phyloP scores from a whole-genome alignment of 2,797 vertebrate species.

The Muscicapa striata region DNA sequence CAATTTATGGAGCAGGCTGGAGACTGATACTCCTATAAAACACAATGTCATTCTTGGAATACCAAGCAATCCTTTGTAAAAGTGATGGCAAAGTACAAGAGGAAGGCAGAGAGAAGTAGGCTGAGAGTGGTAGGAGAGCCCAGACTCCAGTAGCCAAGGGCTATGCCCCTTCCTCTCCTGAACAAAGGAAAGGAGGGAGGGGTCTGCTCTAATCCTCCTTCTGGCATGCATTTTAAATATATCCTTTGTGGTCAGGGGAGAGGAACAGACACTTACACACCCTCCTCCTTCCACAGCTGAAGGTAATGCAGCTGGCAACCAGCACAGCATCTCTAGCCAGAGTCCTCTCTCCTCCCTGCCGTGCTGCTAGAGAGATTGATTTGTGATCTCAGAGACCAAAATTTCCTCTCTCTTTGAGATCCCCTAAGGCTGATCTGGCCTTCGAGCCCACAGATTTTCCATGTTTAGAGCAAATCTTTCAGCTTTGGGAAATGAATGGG shows the following conservation, averaged over 20 bases:
- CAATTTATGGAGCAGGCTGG: not conserved
- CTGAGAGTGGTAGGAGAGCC: not conserved
- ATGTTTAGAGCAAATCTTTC: not conserved
- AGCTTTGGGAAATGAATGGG: not conserved
- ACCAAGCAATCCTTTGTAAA: not conserved
- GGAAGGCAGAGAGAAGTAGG: not conserved
- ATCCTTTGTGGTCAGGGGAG: slow-evolving; percentile 15
- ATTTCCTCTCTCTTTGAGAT: not conserved
- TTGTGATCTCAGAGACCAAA: not conserved
- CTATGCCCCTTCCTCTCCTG: not conserved
- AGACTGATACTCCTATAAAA: not conserved
- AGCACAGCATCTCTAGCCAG: not conserved
- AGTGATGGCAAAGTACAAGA: not conserved
- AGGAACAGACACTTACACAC: not conserved
- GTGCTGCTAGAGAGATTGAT: not conserved
- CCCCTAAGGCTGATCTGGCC: not conserved
- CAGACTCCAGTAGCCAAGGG: not conserved
- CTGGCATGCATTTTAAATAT: slow-evolving; percentile 35
- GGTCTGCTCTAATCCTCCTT: slow-evolving; percentile 11
- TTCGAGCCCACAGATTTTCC: not conserved
- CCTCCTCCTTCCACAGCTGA: not conserved
- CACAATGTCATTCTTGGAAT: not conserved
- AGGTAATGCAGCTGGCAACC: slow-evolving; percentile 18
- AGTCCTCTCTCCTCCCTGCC: not conserved
- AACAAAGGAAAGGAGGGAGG: slow-evolving; percentile 25